These are phyloP conservation scores for Toxotes chatareus DNA, from an alignment of 2,113 vertebrate species.

Conservation along the genomic window DNA sequence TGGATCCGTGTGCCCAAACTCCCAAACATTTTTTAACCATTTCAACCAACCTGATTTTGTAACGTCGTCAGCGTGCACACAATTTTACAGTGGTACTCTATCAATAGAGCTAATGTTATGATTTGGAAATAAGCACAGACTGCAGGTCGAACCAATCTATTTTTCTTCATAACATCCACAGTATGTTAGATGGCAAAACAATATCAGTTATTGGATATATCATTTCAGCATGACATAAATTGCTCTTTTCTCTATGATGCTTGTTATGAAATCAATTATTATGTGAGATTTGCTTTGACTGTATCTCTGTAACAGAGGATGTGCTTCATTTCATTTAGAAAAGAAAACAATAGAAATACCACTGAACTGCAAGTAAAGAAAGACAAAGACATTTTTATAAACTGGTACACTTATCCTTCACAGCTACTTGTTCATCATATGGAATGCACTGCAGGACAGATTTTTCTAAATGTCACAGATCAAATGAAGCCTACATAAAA, in stretches of 20 bases:
- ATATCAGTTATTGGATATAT: constrained; percentile 77
- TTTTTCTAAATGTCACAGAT: constrained; percentile 41
- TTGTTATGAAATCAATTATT: constrained; percentile 48
- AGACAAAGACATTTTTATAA: constrained; percentile 87
- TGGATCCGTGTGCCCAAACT: constrained; percentile 35
- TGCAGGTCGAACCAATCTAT: constrained; percentile 58
- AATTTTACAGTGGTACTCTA: constrained; percentile 34
- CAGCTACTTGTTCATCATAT: constrained; percentile 74
- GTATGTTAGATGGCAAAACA: constrained; percentile 67
- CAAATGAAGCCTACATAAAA: constrained; percentile 45
- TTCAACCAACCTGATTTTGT: constrained; percentile 13
- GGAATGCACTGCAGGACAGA: constrained; percentile 62
- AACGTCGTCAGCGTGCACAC: constrained; percentile 60
- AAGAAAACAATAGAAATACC: constrained; percentile 68
- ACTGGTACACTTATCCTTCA: constrained; percentile 90
- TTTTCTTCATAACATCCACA: constrained; percentile 62
- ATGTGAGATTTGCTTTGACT: constrained; percentile 89
- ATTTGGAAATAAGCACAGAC: constrained; percentile 51
- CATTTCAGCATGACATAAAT: constrained; percentile 68
- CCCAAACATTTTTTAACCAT: constrained; percentile 10
- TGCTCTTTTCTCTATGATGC: constrained; percentile 48
- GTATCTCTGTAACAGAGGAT: constrained; percentile 82
- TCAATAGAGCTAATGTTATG: constrained; percentile 48
- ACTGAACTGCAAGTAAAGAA: constrained; percentile 84
- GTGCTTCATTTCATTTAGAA: constrained; percentile 65